Evolutionary conservation across 2,113 vertebrate species (phyloP).

Genomic region (Agelaius phoeniceus): DNA sequence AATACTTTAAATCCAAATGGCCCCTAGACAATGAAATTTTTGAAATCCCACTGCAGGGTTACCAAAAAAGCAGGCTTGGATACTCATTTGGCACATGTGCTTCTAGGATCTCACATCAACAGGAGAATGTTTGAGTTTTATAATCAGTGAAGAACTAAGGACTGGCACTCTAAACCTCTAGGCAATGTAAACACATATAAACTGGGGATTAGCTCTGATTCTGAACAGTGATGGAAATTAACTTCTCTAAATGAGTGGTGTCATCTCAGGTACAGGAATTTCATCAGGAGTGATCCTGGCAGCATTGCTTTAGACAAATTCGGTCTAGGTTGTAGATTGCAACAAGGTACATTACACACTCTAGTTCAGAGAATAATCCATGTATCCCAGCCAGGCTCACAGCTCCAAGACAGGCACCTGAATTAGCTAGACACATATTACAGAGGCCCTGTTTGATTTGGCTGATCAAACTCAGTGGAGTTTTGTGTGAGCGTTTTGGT

Average conservation of each 20-base stretch:
- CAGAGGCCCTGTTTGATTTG: background rate
- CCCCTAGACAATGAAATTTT: background rate
- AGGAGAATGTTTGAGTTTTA: background rate
- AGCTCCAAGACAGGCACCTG: background rate
- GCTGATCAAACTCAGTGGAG: background rate
- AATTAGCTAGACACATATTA: background rate
- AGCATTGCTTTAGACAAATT: background rate
- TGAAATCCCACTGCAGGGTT: background rate
- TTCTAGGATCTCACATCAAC: background rate
- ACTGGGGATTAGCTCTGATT: background rate
- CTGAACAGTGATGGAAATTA: background rate
- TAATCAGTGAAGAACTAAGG: background rate
- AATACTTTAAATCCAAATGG: background rate
- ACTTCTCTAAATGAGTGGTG: background rate
- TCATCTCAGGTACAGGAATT: background rate
- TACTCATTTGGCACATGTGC: background rate
- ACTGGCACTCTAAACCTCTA: background rate
- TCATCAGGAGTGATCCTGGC: background rate
- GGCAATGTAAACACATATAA: background rate
- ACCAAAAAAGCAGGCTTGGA: background rate
- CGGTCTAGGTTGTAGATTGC: background rate
- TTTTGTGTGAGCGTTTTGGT: rapidly evolving
- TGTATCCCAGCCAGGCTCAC: background rate
- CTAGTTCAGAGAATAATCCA: background rate
- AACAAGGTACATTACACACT: background rate